Evolutionary conservation across 2,888 invertebrate species (phyloP).

Genomic region (Drosophila pseudotakahashii): DNA sequence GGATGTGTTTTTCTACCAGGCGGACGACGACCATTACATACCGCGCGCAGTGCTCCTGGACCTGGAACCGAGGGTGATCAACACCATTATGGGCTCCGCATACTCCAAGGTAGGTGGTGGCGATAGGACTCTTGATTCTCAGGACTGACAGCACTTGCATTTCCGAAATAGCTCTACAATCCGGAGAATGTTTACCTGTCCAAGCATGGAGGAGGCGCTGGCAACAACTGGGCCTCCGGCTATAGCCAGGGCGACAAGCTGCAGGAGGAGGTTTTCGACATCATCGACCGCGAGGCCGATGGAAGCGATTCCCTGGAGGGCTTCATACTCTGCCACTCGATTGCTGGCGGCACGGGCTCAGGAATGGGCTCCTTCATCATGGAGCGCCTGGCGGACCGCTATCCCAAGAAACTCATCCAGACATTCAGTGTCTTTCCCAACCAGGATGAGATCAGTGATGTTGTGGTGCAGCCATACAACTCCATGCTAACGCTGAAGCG

Average conservation of each 20-base stretch:
- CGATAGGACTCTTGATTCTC: background rate
- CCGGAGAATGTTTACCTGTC: slow-evolving; percentile 98
- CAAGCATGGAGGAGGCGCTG: slow-evolving; percentile 99
- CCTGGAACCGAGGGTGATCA: slow-evolving; percentile 98
- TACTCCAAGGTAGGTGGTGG: slow-evolving; percentile 90
- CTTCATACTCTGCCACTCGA: slow-evolving; percentile 99
- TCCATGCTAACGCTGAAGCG: slow-evolving; percentile 97
- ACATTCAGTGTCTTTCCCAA: slow-evolving; percentile 99
- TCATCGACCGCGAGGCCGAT: slow-evolving; percentile 99
- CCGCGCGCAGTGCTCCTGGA: slow-evolving; percentile 98
- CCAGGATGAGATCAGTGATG: slow-evolving; percentile 97
- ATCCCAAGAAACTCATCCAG: slow-evolving; percentile 98
- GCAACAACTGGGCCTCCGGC: slow-evolving; percentile 99
- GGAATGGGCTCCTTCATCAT: slow-evolving; percentile 99
- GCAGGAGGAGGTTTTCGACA: slow-evolving; percentile 98
- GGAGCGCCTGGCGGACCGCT: slow-evolving; percentile 95
- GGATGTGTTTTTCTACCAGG: slow-evolving; percentile 99
- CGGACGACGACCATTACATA: slow-evolving; percentile 99
- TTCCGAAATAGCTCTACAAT: slow-evolving; percentile 91
- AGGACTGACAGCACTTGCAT: background rate
- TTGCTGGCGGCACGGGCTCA: slow-evolving; percentile 99
- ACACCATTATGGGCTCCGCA: slow-evolving; percentile 97
- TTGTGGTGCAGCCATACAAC: slow-evolving; percentile 98
- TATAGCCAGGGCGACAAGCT: slow-evolving; percentile 96
- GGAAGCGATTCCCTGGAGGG: slow-evolving; percentile 99